Percentiles rank a stretch among this genome's conserved stretches.
phyloP scores from a whole-genome alignment of 2,888 invertebrate species.

The Mamestra brassicae region DNA sequence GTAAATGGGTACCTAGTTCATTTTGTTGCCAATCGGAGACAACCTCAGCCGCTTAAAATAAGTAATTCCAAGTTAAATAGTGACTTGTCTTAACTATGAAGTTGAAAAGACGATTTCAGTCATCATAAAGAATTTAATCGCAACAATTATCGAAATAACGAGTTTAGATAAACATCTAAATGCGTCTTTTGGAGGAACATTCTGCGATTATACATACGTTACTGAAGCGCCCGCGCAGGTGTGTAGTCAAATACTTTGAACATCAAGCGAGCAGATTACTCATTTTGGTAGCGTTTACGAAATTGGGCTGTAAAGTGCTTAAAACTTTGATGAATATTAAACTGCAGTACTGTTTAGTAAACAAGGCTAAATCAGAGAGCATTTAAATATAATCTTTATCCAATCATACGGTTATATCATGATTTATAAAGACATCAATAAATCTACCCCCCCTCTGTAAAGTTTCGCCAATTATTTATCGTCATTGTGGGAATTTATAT shows the following conservation, averaged over 20 bases:
- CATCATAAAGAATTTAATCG: constrained; percentile 55
- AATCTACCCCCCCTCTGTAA: no score
- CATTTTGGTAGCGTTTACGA: constrained; percentile 24
- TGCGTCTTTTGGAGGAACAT: constrained; percentile 37
- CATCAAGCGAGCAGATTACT: constrained; percentile 14
- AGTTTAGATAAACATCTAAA: constrained; percentile 60
- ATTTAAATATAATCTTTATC: neutral
- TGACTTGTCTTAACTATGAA: constrained; percentile 26
- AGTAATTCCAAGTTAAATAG: constrained; percentile 23
- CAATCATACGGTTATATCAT: neutral
- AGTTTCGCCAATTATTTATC: neutral
- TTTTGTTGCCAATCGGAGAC: constrained; percentile 21
- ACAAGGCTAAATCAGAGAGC: neutral
- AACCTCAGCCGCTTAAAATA: constrained; percentile 21
- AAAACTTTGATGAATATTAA: neutral
- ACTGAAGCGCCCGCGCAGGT: constrained; percentile 36
- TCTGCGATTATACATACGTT: constrained; percentile 46
- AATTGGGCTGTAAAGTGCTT: constrained; percentile 7
- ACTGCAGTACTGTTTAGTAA: neutral
- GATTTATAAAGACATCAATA: neutral
- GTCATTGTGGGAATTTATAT: no score
- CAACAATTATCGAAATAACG: constrained; percentile 56
- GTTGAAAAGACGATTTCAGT: constrained; percentile 32
- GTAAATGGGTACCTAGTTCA: constrained; percentile 25
- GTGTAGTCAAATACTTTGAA: constrained; percentile 43